Evolutionary conservation across 2,888 invertebrate genomes (phyloP).

Genomic region (Timema cristinae): DNA sequence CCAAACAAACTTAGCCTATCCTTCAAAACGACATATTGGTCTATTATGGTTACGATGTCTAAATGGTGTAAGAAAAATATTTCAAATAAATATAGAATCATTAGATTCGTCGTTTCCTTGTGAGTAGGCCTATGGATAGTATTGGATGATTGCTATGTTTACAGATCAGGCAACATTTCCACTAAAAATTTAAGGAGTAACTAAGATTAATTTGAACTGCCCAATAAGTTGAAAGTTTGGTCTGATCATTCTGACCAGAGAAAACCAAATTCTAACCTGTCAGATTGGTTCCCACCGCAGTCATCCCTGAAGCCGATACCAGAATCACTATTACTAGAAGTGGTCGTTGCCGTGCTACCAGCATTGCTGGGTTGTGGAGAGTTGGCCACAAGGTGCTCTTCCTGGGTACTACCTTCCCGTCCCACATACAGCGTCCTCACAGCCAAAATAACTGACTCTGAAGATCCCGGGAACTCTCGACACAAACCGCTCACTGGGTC

Average conservation of each 20-base stretch:
- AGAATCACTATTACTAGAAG: conserved; percentile 91
- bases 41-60: too few species aligned
- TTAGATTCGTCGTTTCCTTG: too few species aligned
- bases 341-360: conserved; percentile 71
- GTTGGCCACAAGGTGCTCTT: conserved; percentile 54
- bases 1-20: too few species aligned
- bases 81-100: too few species aligned
- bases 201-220: too few species aligned
- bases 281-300: conserved; percentile 70
- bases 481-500: conserved; percentile 56
- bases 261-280: conserved; percentile 66
- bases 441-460: conserved; percentile 58
- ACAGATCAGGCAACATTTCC: too few species aligned
- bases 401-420: conserved; percentile 32
- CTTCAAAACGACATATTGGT: too few species aligned
- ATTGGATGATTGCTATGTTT: too few species aligned
- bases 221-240: too few species aligned
- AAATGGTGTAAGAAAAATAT: too few species aligned
- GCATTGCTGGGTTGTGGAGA: conserved; percentile 83
- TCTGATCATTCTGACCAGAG: conserved; percentile 53
- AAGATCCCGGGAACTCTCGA: conserved; percentile 85
- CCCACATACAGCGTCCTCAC: conserved; percentile 52
- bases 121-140: too few species aligned
- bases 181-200: too few species aligned
- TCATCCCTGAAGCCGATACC: conserved; percentile 93